Conservation (phyloP, 1,140 invertebrate species). For the Trachymyrmex septentrionalis region DNA sequence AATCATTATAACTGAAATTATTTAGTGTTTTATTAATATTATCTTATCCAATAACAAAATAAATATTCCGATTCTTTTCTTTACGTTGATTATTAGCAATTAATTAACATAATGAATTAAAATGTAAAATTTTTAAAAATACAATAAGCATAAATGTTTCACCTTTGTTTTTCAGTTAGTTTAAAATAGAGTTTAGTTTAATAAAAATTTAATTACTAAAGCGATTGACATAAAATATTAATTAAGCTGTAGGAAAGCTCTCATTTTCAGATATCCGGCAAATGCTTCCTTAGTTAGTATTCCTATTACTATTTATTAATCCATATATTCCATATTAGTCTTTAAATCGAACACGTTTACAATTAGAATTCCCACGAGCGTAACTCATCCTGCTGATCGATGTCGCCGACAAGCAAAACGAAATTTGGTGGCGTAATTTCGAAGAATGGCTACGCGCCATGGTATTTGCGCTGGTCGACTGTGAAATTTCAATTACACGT, state of each 20-base stretch:
- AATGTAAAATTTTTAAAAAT: constrained; percentile 1
- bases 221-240: neutral
- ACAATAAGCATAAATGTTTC: constrained; percentile 5
- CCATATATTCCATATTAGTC: constrained; percentile 38
- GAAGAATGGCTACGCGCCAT: constrained; percentile 46
- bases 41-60: neutral
- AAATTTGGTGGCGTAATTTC: constrained; percentile 71
- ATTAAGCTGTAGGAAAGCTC: neutral
- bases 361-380: constrained; percentile 25
- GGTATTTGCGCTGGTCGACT: constrained; percentile 80
- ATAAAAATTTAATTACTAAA: neutral
- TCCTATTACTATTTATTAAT: constrained; percentile 29
- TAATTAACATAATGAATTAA: too few relatives aligned
- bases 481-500: constrained; percentile 83
- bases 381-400: constrained; percentile 35
- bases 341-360: constrained; percentile 47
- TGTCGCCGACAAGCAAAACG: constrained; percentile 48
- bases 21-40: neutral
- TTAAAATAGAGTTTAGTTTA: neutral
- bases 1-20: neutral
- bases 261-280: neutral
- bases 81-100: neutral
- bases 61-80: neutral
- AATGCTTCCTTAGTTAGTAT: constrained; percentile 6
- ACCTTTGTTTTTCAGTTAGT: neutral